phyloP scores from a whole-genome alignment of 2,797 vertebrate species.

The Botia kubotai region DNA sequence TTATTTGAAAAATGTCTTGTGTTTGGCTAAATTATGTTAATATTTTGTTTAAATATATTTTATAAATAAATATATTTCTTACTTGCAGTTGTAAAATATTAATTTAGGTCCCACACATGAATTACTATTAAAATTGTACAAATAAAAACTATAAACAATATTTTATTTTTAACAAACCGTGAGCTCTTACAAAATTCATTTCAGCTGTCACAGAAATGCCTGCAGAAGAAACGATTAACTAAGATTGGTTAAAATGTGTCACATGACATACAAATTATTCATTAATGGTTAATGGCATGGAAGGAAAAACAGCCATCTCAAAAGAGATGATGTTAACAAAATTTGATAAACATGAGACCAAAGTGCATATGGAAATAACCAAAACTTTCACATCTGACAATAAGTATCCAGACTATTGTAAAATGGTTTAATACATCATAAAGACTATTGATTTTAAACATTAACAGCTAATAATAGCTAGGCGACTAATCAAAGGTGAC shows the following conservation, averaged over 20 bases:
- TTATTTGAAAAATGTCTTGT: no score
- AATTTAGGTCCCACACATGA: no score
- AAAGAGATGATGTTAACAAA: conserved; percentile 12
- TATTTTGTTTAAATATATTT: no score
- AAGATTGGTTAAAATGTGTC: conserved; percentile 1
- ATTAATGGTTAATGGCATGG: conserved; percentile 26
- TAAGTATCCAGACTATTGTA: not conserved
- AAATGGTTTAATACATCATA: not conserved
- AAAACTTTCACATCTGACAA: conserved; percentile 1
- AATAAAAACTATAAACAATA: no score
- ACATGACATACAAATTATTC: not conserved
- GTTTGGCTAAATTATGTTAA: no score
- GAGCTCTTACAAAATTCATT: no score
- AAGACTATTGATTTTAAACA: conserved; percentile 13
- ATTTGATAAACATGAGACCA: not conserved
- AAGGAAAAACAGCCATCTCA: not conserved
- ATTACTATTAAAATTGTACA: no score
- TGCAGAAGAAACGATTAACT: not conserved
- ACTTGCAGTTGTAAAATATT: no score
- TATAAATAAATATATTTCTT: no score
- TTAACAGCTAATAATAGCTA: not conserved
- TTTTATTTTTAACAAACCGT: no score
- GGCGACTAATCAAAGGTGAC: not conserved
- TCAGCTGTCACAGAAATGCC: not conserved
- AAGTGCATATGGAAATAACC: conserved; percentile 20